phyloP scores from a whole-genome alignment of 2,888 invertebrate species.

The Patella depressa region DNA sequence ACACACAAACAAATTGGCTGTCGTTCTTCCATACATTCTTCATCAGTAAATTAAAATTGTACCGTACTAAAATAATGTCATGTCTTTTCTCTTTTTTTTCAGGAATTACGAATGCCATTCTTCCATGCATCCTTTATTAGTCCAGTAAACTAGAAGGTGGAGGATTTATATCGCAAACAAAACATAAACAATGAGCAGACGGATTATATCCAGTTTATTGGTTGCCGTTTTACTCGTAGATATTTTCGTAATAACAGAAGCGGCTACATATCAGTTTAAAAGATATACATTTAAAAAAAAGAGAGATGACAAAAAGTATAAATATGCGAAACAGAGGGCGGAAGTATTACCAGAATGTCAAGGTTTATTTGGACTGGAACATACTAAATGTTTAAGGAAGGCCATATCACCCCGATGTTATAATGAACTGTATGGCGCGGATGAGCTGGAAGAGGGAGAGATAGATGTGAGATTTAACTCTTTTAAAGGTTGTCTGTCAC shows the following conservation, averaged over 20 bases:
- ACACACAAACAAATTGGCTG: too few relatives aligned
- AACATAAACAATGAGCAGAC: too few relatives aligned
- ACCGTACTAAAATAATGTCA: too few relatives aligned
- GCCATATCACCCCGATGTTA: slow-evolving; percentile 64
- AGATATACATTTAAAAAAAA: slow-evolving; percentile 60
- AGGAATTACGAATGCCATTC: too few relatives aligned
- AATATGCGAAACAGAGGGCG: slow-evolving; percentile 55
- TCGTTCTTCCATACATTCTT: too few relatives aligned
- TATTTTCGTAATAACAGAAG: background rate
- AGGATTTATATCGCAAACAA: too few relatives aligned
- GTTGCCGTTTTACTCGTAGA: too few relatives aligned
- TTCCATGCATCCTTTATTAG: too few relatives aligned
- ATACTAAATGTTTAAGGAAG: slow-evolving; percentile 59
- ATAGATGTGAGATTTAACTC: slow-evolving; percentile 67
- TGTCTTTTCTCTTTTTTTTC: too few relatives aligned
- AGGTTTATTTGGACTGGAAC: slow-evolving; percentile 50
- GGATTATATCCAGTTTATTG: too few relatives aligned
- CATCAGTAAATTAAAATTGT: too few relatives aligned
- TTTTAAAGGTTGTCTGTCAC: slow-evolving; percentile 34
- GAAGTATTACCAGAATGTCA: slow-evolving; percentile 60
- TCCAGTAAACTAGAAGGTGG: too few relatives aligned
- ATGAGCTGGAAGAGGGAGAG: slow-evolving; percentile 68
- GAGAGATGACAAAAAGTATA: slow-evolving; percentile 62
- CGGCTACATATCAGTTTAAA: slow-evolving; percentile 17
- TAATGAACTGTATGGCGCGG: slow-evolving; percentile 58